Conservation (phyloP, 23 tunicate species). For the Ascidia mentula region DNA sequence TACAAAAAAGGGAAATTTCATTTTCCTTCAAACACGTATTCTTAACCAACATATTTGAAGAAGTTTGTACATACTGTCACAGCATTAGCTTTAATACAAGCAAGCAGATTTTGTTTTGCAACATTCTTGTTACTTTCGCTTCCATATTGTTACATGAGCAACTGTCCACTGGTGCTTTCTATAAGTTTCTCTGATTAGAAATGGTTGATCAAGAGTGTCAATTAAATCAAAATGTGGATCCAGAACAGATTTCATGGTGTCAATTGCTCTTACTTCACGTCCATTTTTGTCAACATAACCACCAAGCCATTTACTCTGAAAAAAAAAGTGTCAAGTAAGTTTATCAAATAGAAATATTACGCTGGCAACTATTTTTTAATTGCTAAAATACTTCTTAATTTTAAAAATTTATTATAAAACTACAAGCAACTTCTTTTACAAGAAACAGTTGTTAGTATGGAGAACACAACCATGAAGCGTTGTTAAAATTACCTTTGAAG, state of each 20-base stretch:
- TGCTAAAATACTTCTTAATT: background rate
- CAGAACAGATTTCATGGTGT: constrained; percentile 42
- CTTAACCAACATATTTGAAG: no score
- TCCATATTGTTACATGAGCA: constrained; percentile 75
- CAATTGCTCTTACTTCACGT: constrained; percentile 58
- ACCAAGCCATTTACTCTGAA: constrained; percentile 76
- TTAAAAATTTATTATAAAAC: background rate
- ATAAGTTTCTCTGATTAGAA: constrained; percentile 72
- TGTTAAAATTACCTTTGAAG: constrained; percentile 54
- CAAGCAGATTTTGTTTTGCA: no score
- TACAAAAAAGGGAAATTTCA: no score
- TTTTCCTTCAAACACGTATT: no score
- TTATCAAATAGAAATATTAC: no score
- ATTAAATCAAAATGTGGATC: constrained; percentile 46
- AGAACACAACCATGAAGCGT: no score
- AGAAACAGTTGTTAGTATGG: background rate
- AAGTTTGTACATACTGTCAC: no score
- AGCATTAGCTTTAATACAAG: no score
- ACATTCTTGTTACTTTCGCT: constrained; percentile 38
- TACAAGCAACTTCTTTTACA: background rate
- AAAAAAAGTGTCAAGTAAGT: background rate
- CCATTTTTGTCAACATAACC: constrained; percentile 57
- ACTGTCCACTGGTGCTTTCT: constrained; percentile 93
- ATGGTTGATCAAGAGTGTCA: constrained; percentile 54
- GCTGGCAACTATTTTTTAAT: background rate